phyloP scores from a whole-genome alignment of 2,113 vertebrate species.

The Danionella cerebrum region DNA sequence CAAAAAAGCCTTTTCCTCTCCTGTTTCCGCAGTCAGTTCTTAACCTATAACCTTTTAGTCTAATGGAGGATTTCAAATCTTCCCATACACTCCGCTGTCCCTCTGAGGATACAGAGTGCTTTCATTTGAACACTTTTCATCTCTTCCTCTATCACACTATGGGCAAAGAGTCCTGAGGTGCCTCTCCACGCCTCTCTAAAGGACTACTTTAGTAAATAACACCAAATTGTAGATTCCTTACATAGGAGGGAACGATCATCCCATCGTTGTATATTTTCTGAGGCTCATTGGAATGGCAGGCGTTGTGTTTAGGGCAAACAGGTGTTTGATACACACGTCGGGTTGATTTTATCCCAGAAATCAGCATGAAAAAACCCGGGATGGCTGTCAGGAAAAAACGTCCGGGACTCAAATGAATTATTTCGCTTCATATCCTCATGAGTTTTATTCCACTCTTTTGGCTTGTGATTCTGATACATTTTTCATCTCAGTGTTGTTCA shows the following conservation, averaged over 20 bases:
- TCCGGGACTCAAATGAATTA: background rate
- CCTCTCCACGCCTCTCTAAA: background rate
- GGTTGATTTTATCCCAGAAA: conserved; percentile 18
- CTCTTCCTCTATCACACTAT: conserved; percentile 3
- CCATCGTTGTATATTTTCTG: background rate
- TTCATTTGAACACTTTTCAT: conserved; percentile 25
- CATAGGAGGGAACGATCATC: too few relatives aligned
- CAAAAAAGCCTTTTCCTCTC: background rate
- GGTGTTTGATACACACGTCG: conserved; percentile 36
- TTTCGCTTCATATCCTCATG: background rate
- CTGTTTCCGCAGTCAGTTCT: conserved; percentile 34
- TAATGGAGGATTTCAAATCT: conserved; percentile 14
- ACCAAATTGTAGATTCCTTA: background rate
- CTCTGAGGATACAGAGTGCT: conserved; percentile 30
- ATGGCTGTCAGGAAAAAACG: background rate
- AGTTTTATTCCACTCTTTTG: too few relatives aligned
- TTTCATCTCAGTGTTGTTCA: conserved; percentile 6
- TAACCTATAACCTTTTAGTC: conserved; percentile 34
- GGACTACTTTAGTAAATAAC: background rate
- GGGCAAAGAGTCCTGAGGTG: conserved; percentile 17
- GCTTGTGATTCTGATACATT: too few relatives aligned
- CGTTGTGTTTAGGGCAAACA: conserved; percentile 24
- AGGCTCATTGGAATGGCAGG: conserved; percentile 23
- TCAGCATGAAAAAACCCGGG: background rate
- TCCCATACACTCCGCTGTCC: background rate